Evolutionary conservation across 2,113 vertebrate species (phyloP), one percentile per base, ranked within the genome.

Genomic region (Nannobrachium achirus): DNA sequence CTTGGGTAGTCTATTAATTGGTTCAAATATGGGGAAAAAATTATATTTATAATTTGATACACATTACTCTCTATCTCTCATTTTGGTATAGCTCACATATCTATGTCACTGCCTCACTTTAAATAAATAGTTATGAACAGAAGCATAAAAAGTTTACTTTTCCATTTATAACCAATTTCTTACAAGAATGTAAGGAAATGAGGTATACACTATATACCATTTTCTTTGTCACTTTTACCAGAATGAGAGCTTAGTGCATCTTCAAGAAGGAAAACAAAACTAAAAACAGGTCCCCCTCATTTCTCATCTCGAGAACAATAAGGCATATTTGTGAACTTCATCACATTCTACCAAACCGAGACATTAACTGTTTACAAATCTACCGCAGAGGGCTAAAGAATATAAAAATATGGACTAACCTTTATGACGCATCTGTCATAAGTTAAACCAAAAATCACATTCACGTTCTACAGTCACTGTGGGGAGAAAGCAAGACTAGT

Each of bases 251-350:
- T 84, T 74, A 86, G 82, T 86, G 84, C 87, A 79, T 73, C 49
- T 67, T 57, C 71, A 69, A 73, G 76, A 73, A 33, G 6, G 25
- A 33, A 70, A 64, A 60, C 64, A 65, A 20, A 15, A 58, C 2
- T 0, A 51, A 41, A 60, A 56, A 39, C 44, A 38, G 42, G 8
- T 83, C 73, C 71, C 64, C 69, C 78, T 75, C 41, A 52, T 46
- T 39, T 80, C 62, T 78, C 45, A 45, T 78, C 62, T 78, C 45
- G 39, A 73, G 44, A 19, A 9, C 39, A 71, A 78, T 91, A 91
- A 92, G 89, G 88, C 89, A 91, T 85, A 76, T 65, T 65, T 86
- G 85, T 84, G 86, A 85, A 59, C 25, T 53, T 66, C 9, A 79
- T 84, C 80, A 86, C 82, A 79, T 80, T 68, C 69, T 79, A 78